Conservation (phyloP, 2,888 invertebrate species). For the Thumatha senex region DNA sequence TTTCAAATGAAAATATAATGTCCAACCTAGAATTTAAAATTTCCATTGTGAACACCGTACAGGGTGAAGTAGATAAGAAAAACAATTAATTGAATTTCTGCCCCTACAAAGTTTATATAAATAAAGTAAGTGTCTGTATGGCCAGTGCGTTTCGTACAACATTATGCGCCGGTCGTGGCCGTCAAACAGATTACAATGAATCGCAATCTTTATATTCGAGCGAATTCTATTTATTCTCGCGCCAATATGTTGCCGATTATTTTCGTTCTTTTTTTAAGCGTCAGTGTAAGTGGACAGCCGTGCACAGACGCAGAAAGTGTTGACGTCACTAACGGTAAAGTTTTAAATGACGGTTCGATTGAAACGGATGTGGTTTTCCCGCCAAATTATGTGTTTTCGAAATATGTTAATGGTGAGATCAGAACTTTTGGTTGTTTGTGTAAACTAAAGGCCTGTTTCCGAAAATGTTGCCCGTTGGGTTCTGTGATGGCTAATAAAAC, state of each 20-base stretch:
- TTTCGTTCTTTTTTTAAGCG: constrained; percentile 31
- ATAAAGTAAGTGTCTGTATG: constrained; percentile 16
- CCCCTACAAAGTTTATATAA: constrained; percentile 28
- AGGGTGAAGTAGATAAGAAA: constrained; percentile 3
- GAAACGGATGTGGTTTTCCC: constrained; percentile 50
- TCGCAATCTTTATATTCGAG: constrained; percentile 14
- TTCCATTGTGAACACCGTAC: constrained; percentile 53
- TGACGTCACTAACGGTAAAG: constrained; percentile 46
- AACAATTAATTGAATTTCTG: constrained; percentile 30
- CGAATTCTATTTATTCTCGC: constrained; percentile 12
- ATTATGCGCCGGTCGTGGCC: constrained; percentile 34
- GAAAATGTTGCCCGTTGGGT: constrained; percentile 67
- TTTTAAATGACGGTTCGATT: constrained; percentile 38
- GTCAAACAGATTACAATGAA: constrained; percentile 22
- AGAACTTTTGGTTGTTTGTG: constrained; percentile 63
- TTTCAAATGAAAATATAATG: no score
- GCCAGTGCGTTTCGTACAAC: constrained; percentile 32
- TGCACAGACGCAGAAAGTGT: constrained; percentile 50
- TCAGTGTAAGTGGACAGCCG: constrained; percentile 35
- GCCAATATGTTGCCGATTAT: constrained; percentile 33
- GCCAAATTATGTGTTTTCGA: constrained; percentile 47
- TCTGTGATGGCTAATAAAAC: constrained; percentile 26
- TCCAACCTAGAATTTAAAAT: no score
- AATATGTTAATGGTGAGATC: constrained; percentile 47
- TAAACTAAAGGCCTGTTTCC: constrained; percentile 51